phyloP scores from a whole-genome alignment of 2,797 vertebrate genomes.

The Onychomys torridus region DNA sequence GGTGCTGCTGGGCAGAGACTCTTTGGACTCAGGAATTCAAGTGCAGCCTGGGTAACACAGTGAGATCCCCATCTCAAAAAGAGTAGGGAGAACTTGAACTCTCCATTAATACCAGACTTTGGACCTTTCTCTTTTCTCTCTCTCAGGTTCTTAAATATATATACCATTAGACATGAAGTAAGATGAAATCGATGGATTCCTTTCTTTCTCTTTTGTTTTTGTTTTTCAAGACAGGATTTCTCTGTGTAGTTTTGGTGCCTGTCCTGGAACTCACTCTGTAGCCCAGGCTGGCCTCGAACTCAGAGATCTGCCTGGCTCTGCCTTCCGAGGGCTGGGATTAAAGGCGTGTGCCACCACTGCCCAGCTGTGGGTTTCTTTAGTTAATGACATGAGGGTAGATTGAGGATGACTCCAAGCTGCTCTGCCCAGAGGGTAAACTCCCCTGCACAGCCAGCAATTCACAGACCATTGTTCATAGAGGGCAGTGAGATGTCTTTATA shows the following conservation, averaged over 20 bases:
- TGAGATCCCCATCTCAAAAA: background rate
- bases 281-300: too few species aligned
- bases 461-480: background rate
- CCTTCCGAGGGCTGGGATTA: too few species aligned
- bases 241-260: too few species aligned
- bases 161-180: background rate
- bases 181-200: background rate
- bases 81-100: background rate
- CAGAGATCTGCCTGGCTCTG: too few species aligned
- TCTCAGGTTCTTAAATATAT: conserved; percentile 11
- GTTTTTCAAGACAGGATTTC: too few species aligned
- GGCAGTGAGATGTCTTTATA: background rate
- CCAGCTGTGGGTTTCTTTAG: background rate
- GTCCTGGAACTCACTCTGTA: too few species aligned
- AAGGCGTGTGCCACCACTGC: too few species aligned
- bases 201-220: background rate
- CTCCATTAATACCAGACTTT: background rate
- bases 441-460: background rate
- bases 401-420: background rate
- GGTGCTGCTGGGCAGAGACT: background rate
- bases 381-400: background rate
- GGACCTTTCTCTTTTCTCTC: background rate
- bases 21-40: background rate
- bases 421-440: background rate
- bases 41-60: too few species aligned